phyloP scores from a whole-genome alignment of 2,797 vertebrate genomes.

The Lacerta viridis region DNA sequence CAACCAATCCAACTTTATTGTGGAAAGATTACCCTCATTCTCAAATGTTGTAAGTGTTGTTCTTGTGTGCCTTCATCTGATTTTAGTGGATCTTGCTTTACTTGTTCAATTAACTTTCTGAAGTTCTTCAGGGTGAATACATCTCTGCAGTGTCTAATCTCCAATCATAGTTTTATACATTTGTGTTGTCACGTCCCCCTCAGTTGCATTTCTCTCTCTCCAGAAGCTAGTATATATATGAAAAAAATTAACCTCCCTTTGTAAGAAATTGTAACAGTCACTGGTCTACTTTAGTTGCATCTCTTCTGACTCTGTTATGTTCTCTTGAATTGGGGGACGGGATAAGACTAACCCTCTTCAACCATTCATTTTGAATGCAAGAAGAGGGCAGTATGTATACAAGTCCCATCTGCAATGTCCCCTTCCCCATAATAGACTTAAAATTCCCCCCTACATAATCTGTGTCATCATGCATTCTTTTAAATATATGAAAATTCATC shows the following conservation, averaged over 20 bases:
- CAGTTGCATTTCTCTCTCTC: not conserved
- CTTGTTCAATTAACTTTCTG: not conserved
- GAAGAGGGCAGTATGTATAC: not conserved
- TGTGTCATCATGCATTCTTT: not conserved
- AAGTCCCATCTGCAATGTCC: no score
- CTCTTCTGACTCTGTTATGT: not conserved
- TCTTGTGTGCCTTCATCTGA: slow-evolving; percentile 41
- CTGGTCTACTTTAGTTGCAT: not conserved
- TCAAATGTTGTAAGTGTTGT: slow-evolving; percentile 86
- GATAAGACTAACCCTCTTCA: not conserved
- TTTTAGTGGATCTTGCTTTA: not conserved
- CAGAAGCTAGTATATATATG: not conserved
- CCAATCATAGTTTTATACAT: not conserved
- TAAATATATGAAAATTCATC: not conserved
- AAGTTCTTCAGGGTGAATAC: slow-evolving; percentile 11
- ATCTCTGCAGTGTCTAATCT: not conserved
- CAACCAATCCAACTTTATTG: slow-evolving; percentile 85
- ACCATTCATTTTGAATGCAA: not conserved
- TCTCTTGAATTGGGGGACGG: not conserved
- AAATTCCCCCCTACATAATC: not conserved
- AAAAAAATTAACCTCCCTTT: not conserved
- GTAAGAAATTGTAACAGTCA: not conserved
- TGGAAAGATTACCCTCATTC: slow-evolving; percentile 88
- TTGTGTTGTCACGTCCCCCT: not conserved
- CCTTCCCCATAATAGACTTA: not conserved